These are phyloP conservation scores for Aurelia coerulea DNA, from an alignment of 30 jellyfish, hydroid and myxozoan species.

Conservation along the genomic window DNA sequence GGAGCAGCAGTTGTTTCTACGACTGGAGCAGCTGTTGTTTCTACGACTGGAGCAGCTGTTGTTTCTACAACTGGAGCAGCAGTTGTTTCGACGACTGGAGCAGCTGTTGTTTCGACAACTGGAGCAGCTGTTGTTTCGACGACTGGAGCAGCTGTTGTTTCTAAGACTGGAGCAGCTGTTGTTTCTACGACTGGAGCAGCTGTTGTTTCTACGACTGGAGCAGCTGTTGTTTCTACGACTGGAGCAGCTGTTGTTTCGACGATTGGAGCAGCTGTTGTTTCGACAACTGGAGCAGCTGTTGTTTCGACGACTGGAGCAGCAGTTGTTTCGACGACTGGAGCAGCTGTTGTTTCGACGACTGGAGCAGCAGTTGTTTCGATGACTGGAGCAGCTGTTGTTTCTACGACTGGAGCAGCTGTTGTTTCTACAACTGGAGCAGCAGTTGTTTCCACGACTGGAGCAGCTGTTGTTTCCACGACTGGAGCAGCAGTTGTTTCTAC, in stretches of 20 bases:
- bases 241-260: conserved; percentile 17
- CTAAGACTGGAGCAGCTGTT: neutral
- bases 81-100: neutral
- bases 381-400: conserved; percentile 22
- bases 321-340: conserved; percentile 10
- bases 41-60: conserved; percentile 9
- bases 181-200: conserved; percentile 23
- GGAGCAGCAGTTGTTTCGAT: conserved; percentile 27
- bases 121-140: conserved; percentile 22
- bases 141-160: conserved; percentile 21
- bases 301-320: conserved; percentile 19
- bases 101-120: conserved; percentile 5
- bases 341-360: conserved; percentile 7
- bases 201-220: conserved; percentile 17
- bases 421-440: neutral
- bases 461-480: conserved; percentile 23
- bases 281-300: conserved; percentile 8
- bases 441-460: neutral
- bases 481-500: conserved; percentile 31
- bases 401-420: conserved; percentile 5
- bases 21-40: conserved; percentile 18
- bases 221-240: neutral
- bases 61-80: conserved; percentile 14
- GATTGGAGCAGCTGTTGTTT: neutral
- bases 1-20: conserved; percentile 4